Evolutionary conservation across 30 jellyfish, hydroid and myxozoan species (phyloP).

Genomic region (Clytia hemisphaerica): DNA sequence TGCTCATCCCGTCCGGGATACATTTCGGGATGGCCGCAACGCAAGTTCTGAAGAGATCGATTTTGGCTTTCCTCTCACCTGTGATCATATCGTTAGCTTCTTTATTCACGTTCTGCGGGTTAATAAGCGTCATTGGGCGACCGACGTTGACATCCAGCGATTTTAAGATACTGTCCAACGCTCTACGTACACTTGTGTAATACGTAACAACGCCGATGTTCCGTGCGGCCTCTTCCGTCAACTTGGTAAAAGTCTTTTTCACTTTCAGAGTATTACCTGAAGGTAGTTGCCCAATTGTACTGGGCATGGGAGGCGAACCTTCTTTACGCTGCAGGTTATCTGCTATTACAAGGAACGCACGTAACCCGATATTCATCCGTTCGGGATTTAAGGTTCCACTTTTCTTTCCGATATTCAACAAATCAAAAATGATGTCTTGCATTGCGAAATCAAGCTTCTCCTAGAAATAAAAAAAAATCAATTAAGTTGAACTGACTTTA

Average conservation of each 20-base stretch:
- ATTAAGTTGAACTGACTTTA: too few species aligned
- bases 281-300: constrained; percentile 92
- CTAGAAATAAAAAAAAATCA: constrained; percentile 28
- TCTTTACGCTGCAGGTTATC: constrained; percentile 93
- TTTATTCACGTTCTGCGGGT: constrained; percentile 81
- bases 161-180: constrained; percentile 80
- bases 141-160: constrained; percentile 91
- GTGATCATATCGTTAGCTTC: constrained; percentile 90
- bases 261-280: constrained; percentile 92
- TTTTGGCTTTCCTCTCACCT: constrained; percentile 93
- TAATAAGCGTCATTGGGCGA: constrained; percentile 80
- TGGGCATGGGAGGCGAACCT: constrained; percentile 99
- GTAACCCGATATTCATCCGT: constrained; percentile 91
- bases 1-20: constrained; percentile 96
- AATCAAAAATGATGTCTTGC: constrained; percentile 95
- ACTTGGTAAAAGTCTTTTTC: constrained; percentile 83
- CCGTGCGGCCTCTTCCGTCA: constrained; percentile 98
- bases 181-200: constrained; percentile 94
- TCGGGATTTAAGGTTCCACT: constrained; percentile 86
- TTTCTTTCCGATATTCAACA: constrained; percentile 82
- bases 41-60: constrained; percentile 89
- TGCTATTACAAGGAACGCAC: constrained; percentile 95
- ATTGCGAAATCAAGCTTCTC: constrained; percentile 98
- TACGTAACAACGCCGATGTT: constrained; percentile 95
- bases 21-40: constrained; percentile 99